phyloP scores from a whole-genome alignment of 1,140 invertebrate species.

The Lepidurus apus region DNA sequence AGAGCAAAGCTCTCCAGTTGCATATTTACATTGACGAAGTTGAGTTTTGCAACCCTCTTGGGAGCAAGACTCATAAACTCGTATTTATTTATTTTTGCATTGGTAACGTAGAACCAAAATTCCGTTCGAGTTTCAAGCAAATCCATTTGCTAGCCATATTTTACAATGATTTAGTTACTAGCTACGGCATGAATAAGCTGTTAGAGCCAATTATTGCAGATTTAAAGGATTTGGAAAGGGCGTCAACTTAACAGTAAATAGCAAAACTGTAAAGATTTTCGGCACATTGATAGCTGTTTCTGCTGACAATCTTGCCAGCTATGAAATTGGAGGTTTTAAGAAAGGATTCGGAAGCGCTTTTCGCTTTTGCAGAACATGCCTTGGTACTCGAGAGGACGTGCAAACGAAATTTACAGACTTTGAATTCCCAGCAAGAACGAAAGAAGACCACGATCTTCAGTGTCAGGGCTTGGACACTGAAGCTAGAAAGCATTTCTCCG shows the following conservation, averaged over 20 bases:
- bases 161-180: background rate
- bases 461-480: slow-evolving; percentile 25
- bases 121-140: too few species aligned
- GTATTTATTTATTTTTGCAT: slow-evolving; percentile 23
- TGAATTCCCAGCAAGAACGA: slow-evolving; percentile 8
- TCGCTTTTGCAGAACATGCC: too few species aligned
- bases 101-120: background rate
- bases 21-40: slow-evolving; percentile 23
- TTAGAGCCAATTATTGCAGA: background rate
- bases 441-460: slow-evolving; percentile 28
- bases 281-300: background rate
- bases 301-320: slow-evolving; percentile 28
- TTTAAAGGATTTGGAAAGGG: background rate
- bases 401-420: slow-evolving; percentile 27
- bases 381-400: slow-evolving; percentile 3
- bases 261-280: slow-evolving; percentile 4
- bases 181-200: slow-evolving; percentile 15
- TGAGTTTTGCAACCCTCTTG: slow-evolving; percentile 12
- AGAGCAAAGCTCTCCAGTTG: slow-evolving; percentile 3
- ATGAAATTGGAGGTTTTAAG: slow-evolving; percentile 27
- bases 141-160: slow-evolving; percentile 20
- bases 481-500: slow-evolving; percentile 28
- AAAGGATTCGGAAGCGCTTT: slow-evolving; percentile 12
- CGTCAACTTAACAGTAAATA: background rate
- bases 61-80: slow-evolving; percentile 13